These are phyloP conservation scores for Maccullochella peelii DNA, from an alignment of 2,113 vertebrate species.

Conservation along the genomic window DNA sequence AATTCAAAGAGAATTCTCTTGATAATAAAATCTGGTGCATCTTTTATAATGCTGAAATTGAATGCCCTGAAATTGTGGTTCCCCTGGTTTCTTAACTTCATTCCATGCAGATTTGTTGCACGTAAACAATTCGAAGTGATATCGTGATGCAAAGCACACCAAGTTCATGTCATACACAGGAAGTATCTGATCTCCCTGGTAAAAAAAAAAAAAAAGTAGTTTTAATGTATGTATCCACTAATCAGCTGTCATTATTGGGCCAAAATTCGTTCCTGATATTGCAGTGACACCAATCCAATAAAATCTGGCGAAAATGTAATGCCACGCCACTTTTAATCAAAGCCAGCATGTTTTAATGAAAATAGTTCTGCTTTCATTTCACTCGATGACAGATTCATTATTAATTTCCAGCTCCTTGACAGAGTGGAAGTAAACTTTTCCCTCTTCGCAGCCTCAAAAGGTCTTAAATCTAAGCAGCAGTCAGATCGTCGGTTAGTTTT, in stretches of 20 bases:
- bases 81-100: conserved; percentile 2
- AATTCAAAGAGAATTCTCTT: not conserved
- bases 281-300: conserved; percentile 38
- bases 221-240: not conserved
- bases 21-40: not conserved
- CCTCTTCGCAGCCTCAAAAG: not conserved
- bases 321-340: conserved; percentile 43
- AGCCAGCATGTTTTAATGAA: conserved; percentile 44
- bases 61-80: not conserved
- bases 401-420: conserved; percentile 56
- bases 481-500: not conserved
- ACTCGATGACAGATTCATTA: conserved; percentile 66
- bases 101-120: conserved; percentile 9
- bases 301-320: conserved; percentile 21
- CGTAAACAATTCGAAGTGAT: not conserved
- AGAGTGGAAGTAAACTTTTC: conserved; percentile 55
- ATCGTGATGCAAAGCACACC: conserved; percentile 12
- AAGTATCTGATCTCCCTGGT: not conserved
- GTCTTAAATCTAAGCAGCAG: conserved; percentile 31
- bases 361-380: conserved; percentile 49
- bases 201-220: too few species aligned
- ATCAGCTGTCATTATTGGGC: not conserved
- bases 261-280: not conserved
- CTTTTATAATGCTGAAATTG: not conserved
- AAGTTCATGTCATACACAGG: not conserved